Evolutionary conservation across 2,797 vertebrate species (phyloP), one percentile per base, ranked within the genome.

Genomic region (Tapirus indicus): DNA sequence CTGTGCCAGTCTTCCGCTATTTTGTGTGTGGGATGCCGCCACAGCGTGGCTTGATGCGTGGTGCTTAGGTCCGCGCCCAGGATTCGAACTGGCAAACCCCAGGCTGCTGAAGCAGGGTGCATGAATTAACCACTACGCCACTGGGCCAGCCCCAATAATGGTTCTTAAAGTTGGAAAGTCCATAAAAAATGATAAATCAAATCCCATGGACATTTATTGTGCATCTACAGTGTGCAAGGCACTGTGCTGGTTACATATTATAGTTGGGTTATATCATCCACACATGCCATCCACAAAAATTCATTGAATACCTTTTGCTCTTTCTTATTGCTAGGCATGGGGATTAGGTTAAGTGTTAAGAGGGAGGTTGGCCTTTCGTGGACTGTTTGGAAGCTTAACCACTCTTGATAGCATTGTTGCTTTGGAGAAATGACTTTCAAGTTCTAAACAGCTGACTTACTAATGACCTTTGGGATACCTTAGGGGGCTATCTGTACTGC

Each of bases 321-420:
- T 77, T 79, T 41, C 35, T 88, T 27, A 8, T 49, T 35, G 23
- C 12, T 32, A 60, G 18, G 35, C 54, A 54, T 4, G 5, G 58
- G 44, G 68, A 56, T 89, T 71, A 86, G 44, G 32, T 83, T 94
- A 60, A 21, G 21, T 29, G 9, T 75, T 75, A 88, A 92, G 77
- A 85, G 88, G 83, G 6, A 96, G 91, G 85, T 72, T 77, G 85
- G 23, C 68, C 77, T 91, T 96, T 58, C 93, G 93, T 91, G 95
- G 29, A 83, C 64, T 93, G 66, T 68, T 98, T 86, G 58, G 62
- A 49, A 95, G 79, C 68, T 88, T 94, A 92, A 85, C 60, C 35
- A 58, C 72, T 90, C 85, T 94, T 80, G 47, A 49, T 41, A 74
- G 71, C 60, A 16, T 52, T 77, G 20, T 96, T 94, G 84, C 75